Conservation (phyloP, 2,113 vertebrate species). For the Ardeotis arabs region DNA sequence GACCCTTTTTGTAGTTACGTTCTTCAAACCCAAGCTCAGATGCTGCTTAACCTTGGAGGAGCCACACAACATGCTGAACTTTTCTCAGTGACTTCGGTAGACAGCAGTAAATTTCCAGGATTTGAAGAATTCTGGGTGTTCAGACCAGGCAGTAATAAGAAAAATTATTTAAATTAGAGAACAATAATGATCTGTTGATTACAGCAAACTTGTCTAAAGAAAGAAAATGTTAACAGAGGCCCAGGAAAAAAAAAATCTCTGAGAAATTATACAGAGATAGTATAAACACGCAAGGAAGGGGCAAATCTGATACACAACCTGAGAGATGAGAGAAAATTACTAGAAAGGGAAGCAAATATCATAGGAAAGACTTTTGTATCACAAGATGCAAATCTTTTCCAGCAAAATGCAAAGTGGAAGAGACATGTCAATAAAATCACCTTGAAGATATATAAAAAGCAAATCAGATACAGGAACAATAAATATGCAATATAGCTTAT, state of each 20-base stretch:
- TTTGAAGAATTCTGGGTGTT: neutral
- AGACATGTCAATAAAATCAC: neutral
- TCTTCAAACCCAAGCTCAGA: neutral
- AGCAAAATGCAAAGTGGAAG: neutral
- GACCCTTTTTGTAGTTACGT: neutral
- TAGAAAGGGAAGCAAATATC: neutral
- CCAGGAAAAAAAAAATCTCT: neutral
- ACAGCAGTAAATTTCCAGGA: neutral
- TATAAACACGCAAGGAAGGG: neutral
- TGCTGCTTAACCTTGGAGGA: neutral
- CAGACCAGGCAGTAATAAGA: neutral
- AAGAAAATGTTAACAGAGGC: neutral
- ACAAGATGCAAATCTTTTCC: neutral
- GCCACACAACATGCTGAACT: neutral
- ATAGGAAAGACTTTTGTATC: neutral
- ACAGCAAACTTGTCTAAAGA: neutral
- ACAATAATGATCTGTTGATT: neutral
- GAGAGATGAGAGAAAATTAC: neutral
- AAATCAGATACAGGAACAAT: neutral
- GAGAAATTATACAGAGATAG: neutral
- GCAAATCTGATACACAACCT: neutral
- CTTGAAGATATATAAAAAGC: neutral
- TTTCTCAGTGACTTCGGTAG: neutral
- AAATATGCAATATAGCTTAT: neutral
- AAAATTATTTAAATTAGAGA: neutral